Evolutionary conservation across 1,140 invertebrate genomes (phyloP), one percentile per base, ranked within the genome.

Genomic region (Parasteatoda tepidariorum): DNA sequence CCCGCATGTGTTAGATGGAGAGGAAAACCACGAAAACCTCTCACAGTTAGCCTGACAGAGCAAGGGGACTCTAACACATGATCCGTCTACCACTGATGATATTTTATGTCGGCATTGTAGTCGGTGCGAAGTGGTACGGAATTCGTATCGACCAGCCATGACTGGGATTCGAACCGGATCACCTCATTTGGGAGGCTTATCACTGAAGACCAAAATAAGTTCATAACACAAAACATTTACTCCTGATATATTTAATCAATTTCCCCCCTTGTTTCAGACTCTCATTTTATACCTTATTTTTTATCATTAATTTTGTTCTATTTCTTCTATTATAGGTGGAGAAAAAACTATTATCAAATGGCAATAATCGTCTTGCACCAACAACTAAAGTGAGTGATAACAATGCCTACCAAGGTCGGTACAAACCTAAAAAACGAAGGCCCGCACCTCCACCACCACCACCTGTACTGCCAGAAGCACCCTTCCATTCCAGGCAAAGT

Each of bases 381-480:
- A 7, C 24, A 4, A n/a, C 6, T 28, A 31, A 28, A n/a, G 11
- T 15, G 0, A n/a, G 5, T 28, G 26, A 28, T n/a, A 24, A 18
- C 11, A 31, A 68, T 5, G 31, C 54, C 33, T n/a, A 13, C 5
- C 41, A 26, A 15, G 13, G 28, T 2, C 24, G 82, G 15, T 15
- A 33, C 31, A 68, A 76, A 11, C 57, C 61, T 0, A 57, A 76
- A 28, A 88, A 88, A 59, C 87, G 88, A 41, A 84, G 87, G n/a
- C 86, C 86, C 7, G 87, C 88, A 15, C 85, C 87, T 57, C 85
- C 84, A 5, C 87, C 87, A 15, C 86, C 87, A 18, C 66, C 64
- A 15, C 26, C 64, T 11, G 9, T 68, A 1, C 18, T 61, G 3
- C 30, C 34, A 24, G 73, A 70, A 34, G 30, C 68, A 0, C 30